These are phyloP conservation scores for Anoplolepis gracilipes DNA, from an alignment of 1,140 invertebrate species.

Conservation along the genomic window DNA sequence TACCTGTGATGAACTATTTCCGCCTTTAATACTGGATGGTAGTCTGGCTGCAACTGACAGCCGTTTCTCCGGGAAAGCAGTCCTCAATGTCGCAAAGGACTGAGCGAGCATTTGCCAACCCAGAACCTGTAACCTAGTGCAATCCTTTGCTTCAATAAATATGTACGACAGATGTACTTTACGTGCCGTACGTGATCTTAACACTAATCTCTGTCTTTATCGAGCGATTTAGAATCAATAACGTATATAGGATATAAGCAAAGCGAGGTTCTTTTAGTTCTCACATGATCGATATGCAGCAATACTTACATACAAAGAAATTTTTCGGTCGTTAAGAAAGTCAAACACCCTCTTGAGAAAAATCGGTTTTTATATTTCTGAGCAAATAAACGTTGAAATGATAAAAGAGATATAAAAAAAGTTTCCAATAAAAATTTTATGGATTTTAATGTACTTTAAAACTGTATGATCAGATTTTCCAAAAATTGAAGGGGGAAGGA, in stretches of 20 bases:
- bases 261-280: no score
- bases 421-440: no score
- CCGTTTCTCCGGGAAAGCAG: neutral
- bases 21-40: neutral
- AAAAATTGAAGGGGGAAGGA: no score
- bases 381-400: no score
- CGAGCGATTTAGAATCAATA: neutral
- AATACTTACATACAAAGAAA: no score
- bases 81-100: neutral
- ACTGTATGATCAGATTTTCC: no score
- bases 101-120: neutral
- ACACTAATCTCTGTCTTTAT: neutral
- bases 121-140: neutral
- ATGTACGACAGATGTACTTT: conserved; percentile 59
- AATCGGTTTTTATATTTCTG: no score
- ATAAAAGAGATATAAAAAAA: no score
- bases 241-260: neutral
- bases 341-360: no score
- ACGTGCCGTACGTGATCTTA: conserved; percentile 51
- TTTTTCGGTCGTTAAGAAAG: no score
- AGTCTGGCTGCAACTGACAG: neutral
- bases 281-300: no score
- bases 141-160: conserved; percentile 36
- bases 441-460: no score
- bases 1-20: neutral